Evolutionary conservation across 2,888 invertebrate genomes (phyloP).

Genomic region (Drosophila nr. fundita): DNA sequence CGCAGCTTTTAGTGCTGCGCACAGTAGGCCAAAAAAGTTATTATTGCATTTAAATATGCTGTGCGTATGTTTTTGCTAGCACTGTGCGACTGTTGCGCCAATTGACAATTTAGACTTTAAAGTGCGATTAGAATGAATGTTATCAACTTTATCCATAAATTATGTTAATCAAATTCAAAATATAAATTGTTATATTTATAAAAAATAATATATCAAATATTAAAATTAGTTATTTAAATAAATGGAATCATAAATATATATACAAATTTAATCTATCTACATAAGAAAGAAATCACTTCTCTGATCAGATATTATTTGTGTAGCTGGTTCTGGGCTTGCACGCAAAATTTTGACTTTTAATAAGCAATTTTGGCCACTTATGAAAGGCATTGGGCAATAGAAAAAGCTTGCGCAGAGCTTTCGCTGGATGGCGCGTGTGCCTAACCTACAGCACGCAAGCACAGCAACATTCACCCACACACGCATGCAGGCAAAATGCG

Average conservation of each 20-base stretch:
- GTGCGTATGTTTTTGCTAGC: slow-evolving; percentile 16
- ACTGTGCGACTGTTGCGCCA: slow-evolving; percentile 40
- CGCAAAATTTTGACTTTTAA: neutral
- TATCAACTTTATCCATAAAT: neutral
- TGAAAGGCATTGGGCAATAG: slow-evolving; percentile 19
- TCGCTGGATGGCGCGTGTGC: slow-evolving; percentile 62
- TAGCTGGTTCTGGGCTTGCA: neutral
- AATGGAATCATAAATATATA: neutral
- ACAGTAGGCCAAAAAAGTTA: neutral
- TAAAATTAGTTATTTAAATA: too few relatives aligned
- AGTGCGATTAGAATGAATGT: neutral
- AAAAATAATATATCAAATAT: neutral
- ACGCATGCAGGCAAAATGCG: slow-evolving; percentile 53
- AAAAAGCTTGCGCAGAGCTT: slow-evolving; percentile 64
- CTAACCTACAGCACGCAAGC: slow-evolving; percentile 69
- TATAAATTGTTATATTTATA: neutral
- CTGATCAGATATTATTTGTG: neutral
- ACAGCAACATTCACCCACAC: slow-evolving; percentile 24
- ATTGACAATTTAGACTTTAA: slow-evolving; percentile 67
- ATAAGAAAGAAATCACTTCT: neutral
- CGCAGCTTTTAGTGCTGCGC: slow-evolving; percentile 20
- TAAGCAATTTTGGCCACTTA: slow-evolving; percentile 6
- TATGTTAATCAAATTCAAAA: neutral
- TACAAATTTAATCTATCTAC: neutral
- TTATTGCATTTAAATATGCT: slow-evolving; percentile 4